Evolutionary conservation across 1,140 invertebrate species (phyloP).

Genomic region (Brachionus plicatilis): DNA sequence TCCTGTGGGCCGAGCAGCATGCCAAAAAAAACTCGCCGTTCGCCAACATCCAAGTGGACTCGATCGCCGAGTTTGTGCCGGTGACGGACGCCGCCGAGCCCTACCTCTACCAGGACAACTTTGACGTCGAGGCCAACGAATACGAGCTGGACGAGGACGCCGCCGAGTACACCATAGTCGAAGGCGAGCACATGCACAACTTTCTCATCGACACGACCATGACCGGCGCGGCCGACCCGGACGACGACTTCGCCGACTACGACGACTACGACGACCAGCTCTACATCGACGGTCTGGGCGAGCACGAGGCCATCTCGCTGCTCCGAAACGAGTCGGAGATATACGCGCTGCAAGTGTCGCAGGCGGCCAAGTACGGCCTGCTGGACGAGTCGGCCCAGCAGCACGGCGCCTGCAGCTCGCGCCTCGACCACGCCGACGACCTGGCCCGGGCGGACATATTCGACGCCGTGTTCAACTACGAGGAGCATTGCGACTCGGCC

Average conservation of each 20-base stretch:
- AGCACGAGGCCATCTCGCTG: constrained; percentile 9
- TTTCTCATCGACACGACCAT: not conserved
- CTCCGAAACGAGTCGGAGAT: constrained; percentile 32
- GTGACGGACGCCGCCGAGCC: not conserved
- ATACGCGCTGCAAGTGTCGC: constrained; percentile 17
- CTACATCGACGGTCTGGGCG: not conserved
- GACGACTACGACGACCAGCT: constrained; percentile 29
- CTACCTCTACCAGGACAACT: not conserved
- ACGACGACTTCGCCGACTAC: not conserved
- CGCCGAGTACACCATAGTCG: constrained; percentile 12
- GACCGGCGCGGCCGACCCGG: not conserved
- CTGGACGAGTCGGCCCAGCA: not conserved
- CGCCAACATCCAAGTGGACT: constrained; percentile 15
- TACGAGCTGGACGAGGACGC: not conserved
- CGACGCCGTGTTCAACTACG: constrained; percentile 19
- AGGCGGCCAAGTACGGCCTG: constrained; percentile 22
- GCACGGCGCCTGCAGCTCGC: not conserved
- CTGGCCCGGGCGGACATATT: not conserved
- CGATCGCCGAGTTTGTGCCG: constrained; percentile 33
- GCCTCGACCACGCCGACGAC: not conserved
- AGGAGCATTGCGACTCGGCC: not conserved
- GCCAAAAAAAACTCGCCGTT: not conserved
- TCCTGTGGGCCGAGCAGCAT: not conserved
- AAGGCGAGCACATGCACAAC: not conserved
- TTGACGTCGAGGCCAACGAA: not conserved